Conservation (phyloP, 2,888 invertebrate species). For the Leptinotarsa haldemani region DNA sequence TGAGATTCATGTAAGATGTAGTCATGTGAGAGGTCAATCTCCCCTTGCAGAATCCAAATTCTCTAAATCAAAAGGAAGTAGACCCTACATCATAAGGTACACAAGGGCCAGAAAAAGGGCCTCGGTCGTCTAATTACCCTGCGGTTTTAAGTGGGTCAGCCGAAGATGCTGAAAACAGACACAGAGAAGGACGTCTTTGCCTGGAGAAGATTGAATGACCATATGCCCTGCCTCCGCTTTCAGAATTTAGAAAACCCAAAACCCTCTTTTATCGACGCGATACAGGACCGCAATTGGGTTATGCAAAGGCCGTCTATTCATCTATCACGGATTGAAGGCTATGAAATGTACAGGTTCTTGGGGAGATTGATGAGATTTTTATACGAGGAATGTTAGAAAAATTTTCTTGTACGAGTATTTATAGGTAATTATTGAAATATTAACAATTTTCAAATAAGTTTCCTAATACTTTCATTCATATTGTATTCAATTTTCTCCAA, state of each 20-base stretch:
- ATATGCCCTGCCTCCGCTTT: slow-evolving; percentile 41
- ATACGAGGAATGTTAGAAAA: slow-evolving; percentile 5
- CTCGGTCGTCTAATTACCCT: slow-evolving; percentile 45
- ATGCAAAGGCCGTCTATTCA: slow-evolving; percentile 38
- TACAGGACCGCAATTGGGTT: slow-evolving; percentile 40
- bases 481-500: no score
- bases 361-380: slow-evolving; percentile 32
- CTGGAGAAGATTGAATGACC: slow-evolving; percentile 39
- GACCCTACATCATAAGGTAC: slow-evolving; percentile 3
- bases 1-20: no score
- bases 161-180: slow-evolving; percentile 1
- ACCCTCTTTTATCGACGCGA: slow-evolving; percentile 31
- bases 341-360: slow-evolving; percentile 12
- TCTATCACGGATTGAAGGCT: slow-evolving; percentile 32
- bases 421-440: no score
- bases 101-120: slow-evolving; percentile 25
- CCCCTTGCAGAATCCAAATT: background rate
- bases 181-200: slow-evolving; percentile 18
- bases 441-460: no score
- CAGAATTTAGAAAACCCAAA: slow-evolving; percentile 30
- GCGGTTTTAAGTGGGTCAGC: slow-evolving; percentile 51
- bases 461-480: no score
- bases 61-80: slow-evolving; percentile 23
- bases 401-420: background rate
- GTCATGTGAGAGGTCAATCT: background rate